Percentiles rank a stretch among this genome's conserved stretches.
Evolutionary conservation across 2,113 vertebrate genomes (phyloP).

Genomic region (Mormoops blainvillei): DNA sequence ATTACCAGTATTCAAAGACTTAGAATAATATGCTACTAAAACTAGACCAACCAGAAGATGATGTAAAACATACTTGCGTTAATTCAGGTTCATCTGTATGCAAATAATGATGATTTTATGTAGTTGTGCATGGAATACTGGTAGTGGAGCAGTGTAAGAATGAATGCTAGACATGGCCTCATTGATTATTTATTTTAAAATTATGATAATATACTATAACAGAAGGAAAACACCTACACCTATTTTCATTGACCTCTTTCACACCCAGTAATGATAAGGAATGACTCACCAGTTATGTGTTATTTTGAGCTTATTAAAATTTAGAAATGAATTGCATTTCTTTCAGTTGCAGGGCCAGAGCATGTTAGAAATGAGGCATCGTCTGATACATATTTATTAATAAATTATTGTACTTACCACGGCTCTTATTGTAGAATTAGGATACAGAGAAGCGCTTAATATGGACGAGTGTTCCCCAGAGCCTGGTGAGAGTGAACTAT

Average conservation of each 20-base stretch:
- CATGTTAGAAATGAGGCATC: not conserved
- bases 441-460: not conserved
- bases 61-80: not conserved
- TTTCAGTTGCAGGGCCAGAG: not conserved
- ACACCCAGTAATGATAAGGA: not conserved
- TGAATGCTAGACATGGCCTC: not conserved
- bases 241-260: not conserved
- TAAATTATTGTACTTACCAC: not conserved
- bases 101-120: not conserved
- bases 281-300: not conserved
- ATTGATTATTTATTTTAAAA: not conserved
- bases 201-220: not conserved
- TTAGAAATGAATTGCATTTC: conserved; percentile 13
- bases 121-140: not conserved
- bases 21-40: not conserved
- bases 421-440: not conserved
- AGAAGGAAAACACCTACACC: not conserved
- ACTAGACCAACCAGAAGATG: not conserved
- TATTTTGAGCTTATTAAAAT: not conserved
- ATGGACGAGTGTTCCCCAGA: not conserved
- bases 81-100: not conserved
- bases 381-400: not conserved
- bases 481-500: not conserved
- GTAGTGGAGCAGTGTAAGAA: not conserved
- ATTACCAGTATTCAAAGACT: not conserved